Conservation (phyloP, 2,888 invertebrate species). For the Caenorhabditis doughertyi region DNA sequence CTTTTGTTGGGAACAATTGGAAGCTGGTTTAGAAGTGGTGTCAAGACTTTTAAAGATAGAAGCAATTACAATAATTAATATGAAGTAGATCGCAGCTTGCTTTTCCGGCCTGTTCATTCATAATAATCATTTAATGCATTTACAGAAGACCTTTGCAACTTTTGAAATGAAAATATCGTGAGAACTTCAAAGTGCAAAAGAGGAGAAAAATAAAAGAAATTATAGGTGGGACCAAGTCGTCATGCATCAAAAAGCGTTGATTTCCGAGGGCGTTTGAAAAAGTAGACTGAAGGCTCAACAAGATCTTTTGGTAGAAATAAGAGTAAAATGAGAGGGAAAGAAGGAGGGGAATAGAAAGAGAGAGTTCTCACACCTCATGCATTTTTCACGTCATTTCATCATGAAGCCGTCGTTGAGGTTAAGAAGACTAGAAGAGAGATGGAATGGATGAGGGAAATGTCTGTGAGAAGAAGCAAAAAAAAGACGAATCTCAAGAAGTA, state of each 20-base stretch:
- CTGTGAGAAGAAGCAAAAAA: conserved; percentile 36
- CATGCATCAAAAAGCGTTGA: conserved; percentile 26
- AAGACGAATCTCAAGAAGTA: conserved; percentile 29
- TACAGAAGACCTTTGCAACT: too few relatives aligned
- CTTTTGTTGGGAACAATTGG: neutral
- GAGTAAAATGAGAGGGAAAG: conserved; percentile 4
- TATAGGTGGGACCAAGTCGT: conserved; percentile 3
- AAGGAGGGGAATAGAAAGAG: conserved; percentile 2
- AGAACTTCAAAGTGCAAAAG: conserved; percentile 14
- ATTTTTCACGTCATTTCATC: conserved; percentile 60
- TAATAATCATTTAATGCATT: too few relatives aligned
- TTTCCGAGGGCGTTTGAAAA: conserved; percentile 38
- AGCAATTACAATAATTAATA: too few relatives aligned
- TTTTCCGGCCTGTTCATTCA: too few relatives aligned
- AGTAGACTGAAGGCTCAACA: conserved; percentile 29
- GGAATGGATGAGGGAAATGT: conserved; percentile 20
- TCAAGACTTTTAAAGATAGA: neutral
- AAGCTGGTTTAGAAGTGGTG: neutral
- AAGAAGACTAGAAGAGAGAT: conserved; percentile 25
- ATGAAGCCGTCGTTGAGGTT: conserved; percentile 35
- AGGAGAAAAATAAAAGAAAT: conserved; percentile 10
- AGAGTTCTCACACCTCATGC: conserved; percentile 62
- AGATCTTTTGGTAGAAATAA: conserved; percentile 34
- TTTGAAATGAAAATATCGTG: conserved; percentile 21
- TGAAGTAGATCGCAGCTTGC: too few relatives aligned